Evolutionary conservation across 2,797 vertebrate genomes (phyloP).

Genomic region (Sebastes oblongus): DNA sequence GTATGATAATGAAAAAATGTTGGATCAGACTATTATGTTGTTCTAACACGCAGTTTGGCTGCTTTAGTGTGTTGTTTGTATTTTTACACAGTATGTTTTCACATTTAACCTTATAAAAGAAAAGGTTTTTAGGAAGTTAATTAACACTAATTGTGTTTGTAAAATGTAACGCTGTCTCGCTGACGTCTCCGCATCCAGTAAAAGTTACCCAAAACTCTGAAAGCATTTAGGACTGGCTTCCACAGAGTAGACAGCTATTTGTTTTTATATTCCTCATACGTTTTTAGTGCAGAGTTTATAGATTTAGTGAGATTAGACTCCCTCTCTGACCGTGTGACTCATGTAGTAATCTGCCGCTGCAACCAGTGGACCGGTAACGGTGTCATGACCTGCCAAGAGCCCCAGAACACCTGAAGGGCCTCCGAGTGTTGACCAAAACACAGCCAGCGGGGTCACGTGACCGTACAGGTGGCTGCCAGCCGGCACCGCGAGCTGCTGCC

Average conservation of each 20-base stretch:
- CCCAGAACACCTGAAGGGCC: slow-evolving; percentile 41
- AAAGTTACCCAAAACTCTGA: not conserved
- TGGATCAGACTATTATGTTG: not conserved
- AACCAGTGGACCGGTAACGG: slow-evolving; percentile 5
- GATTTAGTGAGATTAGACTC: not conserved
- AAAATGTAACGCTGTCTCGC: not conserved
- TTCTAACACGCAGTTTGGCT: not conserved
- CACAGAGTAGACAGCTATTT: not conserved
- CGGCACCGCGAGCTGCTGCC: slow-evolving; percentile 28
- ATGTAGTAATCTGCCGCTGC: slow-evolving; percentile 10
- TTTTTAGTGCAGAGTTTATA: not conserved
- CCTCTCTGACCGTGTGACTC: not conserved
- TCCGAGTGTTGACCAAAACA: slow-evolving; percentile 35
- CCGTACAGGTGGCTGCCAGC: slow-evolving; percentile 52
- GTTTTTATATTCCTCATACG: not conserved
- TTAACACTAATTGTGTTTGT: not conserved
- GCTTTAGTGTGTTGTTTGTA: not conserved
- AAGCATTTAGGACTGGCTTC: not conserved
- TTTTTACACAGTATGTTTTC: not conserved
- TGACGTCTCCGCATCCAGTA: not conserved
- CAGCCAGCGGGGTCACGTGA: slow-evolving; percentile 59
- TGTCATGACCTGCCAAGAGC: slow-evolving; percentile 20
- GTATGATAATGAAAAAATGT: not conserved
- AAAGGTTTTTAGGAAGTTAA: not conserved
- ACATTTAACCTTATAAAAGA: not conserved